A percentile compares a stretch with the other conserved stretches of the same genome.
phyloP scores from a whole-genome alignment of 2,888 invertebrate genomes.

The Mythimna pallens region DNA sequence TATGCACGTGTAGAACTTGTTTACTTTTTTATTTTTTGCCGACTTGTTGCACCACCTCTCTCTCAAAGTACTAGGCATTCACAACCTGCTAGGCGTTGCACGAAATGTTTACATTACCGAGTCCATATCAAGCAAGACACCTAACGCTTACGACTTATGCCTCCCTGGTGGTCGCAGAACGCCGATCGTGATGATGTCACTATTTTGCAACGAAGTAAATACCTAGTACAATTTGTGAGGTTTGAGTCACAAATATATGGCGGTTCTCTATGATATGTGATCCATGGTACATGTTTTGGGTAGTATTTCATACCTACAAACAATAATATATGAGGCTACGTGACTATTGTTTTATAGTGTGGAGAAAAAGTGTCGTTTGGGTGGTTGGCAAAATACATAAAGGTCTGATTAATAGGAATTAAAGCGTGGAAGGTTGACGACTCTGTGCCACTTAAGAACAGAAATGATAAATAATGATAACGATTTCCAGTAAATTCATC shows the following conservation, averaged over 20 bases:
- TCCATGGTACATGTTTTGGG: constrained; percentile 47
- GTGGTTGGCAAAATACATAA: constrained; percentile 5
- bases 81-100: constrained; percentile 73
- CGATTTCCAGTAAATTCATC: background rate
- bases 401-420: background rate
- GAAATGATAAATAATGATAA: background rate
- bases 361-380: constrained; percentile 2
- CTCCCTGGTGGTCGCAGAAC: constrained; percentile 83
- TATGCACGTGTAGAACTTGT: constrained; percentile 8
- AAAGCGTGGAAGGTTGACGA: background rate
- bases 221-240: constrained; percentile 53
- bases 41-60: constrained; percentile 31
- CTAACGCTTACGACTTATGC: constrained; percentile 76
- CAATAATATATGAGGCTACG: constrained; percentile 40
- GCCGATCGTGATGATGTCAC: constrained; percentile 81
- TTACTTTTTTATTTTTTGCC: constrained; percentile 41
- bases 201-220: constrained; percentile 69
- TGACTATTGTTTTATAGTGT: constrained; percentile 45
- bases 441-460: background rate
- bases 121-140: constrained; percentile 77
- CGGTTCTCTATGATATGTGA: constrained; percentile 60
- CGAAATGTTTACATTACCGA: constrained; percentile 78
- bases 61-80: constrained; percentile 68
- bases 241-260: constrained; percentile 49
- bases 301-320: constrained; percentile 48